Conservation (phyloP, 2,888 invertebrate species). For the Heteromyza rotundicornis region DNA sequence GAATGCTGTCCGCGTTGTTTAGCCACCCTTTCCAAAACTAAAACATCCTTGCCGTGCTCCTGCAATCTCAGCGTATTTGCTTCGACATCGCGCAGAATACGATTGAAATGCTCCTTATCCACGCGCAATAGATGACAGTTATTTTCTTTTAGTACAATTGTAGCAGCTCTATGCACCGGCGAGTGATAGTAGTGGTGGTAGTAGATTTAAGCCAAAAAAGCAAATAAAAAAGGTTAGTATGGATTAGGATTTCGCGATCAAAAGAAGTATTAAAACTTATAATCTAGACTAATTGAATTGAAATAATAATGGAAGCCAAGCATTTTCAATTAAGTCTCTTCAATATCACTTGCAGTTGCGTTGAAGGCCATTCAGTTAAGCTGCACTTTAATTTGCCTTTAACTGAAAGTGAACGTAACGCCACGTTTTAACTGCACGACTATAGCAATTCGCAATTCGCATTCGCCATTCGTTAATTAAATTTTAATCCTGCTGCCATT, state of each 20-base stretch:
- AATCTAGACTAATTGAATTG: neutral
- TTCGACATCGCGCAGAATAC: slow-evolving; percentile 82
- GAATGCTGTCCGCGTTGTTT: slow-evolving; percentile 65
- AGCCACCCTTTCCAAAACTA: slow-evolving; percentile 77
- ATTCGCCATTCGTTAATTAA: slow-evolving; percentile 29
- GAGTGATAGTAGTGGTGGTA: neutral
- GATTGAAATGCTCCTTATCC: slow-evolving; percentile 85
- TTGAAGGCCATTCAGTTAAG: neutral
- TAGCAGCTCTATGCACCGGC: slow-evolving; percentile 71
- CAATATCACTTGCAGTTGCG: no score
- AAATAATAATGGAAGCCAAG: neutral
- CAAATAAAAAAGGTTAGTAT: neutral
- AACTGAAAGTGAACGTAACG: no score
- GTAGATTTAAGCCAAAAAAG: neutral
- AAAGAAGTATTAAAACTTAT: neutral
- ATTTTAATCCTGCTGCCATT: slow-evolving; percentile 26
- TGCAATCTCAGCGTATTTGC: slow-evolving; percentile 86
- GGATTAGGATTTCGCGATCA: neutral
- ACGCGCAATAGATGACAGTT: slow-evolving; percentile 84
- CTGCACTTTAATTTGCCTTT: no score
- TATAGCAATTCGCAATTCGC: no score
- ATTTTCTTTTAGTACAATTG: slow-evolving; percentile 80
- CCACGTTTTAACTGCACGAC: no score
- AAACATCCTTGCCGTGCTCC: slow-evolving; percentile 83
- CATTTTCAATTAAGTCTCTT: slow-evolving; percentile 2